A percentile compares a stretch with the other conserved stretches of the same genome.
Evolutionary conservation across 1,140 invertebrate genomes (phyloP).

Genomic region (Drosophila tsacasi): DNA sequence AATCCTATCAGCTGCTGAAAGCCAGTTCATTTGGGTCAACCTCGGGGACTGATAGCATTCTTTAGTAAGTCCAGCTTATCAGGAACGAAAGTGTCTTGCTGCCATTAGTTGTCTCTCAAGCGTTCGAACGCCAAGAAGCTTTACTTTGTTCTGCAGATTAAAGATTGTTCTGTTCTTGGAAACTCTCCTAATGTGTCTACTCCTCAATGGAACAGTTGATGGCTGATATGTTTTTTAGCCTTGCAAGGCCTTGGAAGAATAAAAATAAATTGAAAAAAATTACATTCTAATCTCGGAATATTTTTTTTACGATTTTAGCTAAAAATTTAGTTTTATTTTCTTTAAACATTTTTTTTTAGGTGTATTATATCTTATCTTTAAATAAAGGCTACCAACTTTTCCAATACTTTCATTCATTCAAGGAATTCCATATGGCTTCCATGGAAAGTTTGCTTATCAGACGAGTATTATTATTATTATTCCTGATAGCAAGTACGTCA

Average conservation of each 20-base stretch:
- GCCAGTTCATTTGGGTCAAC: conserved; percentile 25
- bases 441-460: conserved; percentile 39
- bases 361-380: conserved; percentile 25
- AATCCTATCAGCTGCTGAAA: conserved; percentile 18
- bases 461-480: conserved; percentile 1
- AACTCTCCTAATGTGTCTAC: not conserved
- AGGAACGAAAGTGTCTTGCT: conserved; percentile 3
- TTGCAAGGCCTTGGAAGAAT: too few species aligned
- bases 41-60: conserved; percentile 6
- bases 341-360: not conserved
- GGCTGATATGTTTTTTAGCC: not conserved
- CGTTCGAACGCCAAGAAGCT: not conserved
- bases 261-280: too few species aligned
- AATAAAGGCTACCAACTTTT: conserved; percentile 10
- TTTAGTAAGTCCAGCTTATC: conserved; percentile 6
- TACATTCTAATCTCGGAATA: too few species aligned
- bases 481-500: conserved; percentile 17
- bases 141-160: not conserved
- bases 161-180: not conserved
- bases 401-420: conserved; percentile 43
- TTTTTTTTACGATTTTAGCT: not conserved
- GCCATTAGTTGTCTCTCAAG: conserved; percentile 9
- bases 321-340: not conserved
- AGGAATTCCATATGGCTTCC: conserved; percentile 30
- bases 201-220: not conserved